These are phyloP conservation scores for Sarcophilus harrisii DNA, from an alignment of 2,797 vertebrate species.

Conservation along the genomic window DNA sequence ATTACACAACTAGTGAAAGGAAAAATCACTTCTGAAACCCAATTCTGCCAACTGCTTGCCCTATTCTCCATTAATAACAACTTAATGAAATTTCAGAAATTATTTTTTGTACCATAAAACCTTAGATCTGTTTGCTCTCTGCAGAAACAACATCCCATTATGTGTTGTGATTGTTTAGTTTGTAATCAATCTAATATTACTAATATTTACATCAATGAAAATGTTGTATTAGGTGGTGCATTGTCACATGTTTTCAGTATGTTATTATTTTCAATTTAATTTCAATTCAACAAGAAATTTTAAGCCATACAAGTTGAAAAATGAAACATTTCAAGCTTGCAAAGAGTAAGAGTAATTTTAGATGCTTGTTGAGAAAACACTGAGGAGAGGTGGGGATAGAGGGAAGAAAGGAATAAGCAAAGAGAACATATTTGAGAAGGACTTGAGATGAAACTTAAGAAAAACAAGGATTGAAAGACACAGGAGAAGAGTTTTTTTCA, in stretches of 20 bases:
- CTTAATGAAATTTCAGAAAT: neutral
- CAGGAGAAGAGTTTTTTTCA: neutral
- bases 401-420: neutral
- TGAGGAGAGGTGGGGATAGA: neutral
- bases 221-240: neutral
- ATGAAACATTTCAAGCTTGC: neutral
- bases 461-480: neutral
- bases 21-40: neutral
- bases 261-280: neutral
- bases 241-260: neutral
- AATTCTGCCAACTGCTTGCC: neutral
- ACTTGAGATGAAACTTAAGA: neutral
- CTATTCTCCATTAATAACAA: neutral
- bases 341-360: neutral
- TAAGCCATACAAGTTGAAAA: neutral
- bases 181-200: neutral
- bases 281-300: neutral
- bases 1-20: neutral
- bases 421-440: neutral
- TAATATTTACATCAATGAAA: neutral
- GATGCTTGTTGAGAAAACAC: neutral
- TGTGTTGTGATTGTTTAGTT: neutral
- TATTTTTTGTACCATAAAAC: neutral
- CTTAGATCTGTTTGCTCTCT: neutral
- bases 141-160: neutral